Evolutionary conservation across 2,888 invertebrate genomes (phyloP).

Genomic region (Argyra leucocephala): DNA sequence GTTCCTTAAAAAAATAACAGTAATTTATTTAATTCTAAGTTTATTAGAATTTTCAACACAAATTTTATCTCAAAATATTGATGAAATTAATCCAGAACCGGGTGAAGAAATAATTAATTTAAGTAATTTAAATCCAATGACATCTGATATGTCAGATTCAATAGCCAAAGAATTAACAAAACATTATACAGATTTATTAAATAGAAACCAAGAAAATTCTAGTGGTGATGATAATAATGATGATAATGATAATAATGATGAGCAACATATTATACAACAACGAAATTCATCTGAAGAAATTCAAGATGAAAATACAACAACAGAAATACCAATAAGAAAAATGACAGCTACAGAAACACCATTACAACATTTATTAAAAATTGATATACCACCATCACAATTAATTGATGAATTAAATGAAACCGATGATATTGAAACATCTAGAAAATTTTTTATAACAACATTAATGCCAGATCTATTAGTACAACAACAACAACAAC

Average conservation of each 20-base stretch:
- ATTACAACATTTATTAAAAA: not conserved
- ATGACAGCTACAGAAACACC: not conserved
- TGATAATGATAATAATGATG: no score
- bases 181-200: not conserved
- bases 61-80: not conserved
- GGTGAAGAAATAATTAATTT: not conserved
- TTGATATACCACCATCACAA: not conserved
- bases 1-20: not conserved
- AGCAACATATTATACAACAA: not conserved
- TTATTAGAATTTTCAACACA: not conserved
- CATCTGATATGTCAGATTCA: not conserved
- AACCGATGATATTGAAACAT: not conserved
- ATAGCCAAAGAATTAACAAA: not conserved
- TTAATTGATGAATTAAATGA: slow-evolving; percentile 3
- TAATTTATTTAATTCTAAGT: not conserved
- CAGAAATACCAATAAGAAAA: not conserved
- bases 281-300: not conserved
- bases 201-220: not conserved
- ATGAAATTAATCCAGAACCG: not conserved
- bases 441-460: not conserved
- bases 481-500: slow-evolving; percentile 14
- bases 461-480: not conserved
- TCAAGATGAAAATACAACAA: not conserved
- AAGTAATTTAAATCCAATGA: not conserved
- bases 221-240: not conserved